Conservation (phyloP, 2,113 vertebrate genomes). For the Arenaria interpres region DNA sequence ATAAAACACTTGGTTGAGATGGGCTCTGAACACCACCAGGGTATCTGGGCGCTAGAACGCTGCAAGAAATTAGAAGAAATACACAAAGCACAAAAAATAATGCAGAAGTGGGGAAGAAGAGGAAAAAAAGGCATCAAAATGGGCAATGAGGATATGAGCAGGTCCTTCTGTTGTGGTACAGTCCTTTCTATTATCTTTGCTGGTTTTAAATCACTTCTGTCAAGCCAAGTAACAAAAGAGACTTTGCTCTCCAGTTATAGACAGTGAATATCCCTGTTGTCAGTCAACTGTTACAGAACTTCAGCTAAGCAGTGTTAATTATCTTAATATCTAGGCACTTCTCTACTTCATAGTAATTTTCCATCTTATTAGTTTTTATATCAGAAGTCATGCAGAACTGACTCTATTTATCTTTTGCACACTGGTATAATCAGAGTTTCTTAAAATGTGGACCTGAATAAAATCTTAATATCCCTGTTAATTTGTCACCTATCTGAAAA, state of each 20-base stretch:
- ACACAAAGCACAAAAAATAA: background rate
- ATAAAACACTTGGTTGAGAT: background rate
- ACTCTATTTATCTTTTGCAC: slow-evolving; percentile 45
- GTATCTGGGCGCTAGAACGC: background rate
- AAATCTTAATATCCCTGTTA: slow-evolving; percentile 50
- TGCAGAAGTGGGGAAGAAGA: background rate
- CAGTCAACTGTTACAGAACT: slow-evolving; percentile 53
- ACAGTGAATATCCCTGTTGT: background rate
- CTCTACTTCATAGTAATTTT: slow-evolving; percentile 67
- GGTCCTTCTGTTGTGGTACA: background rate
- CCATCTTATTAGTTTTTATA: slow-evolving; percentile 70
- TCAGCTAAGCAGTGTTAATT: slow-evolving; percentile 51
- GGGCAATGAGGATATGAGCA: background rate
- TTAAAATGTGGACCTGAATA: slow-evolving; percentile 43
- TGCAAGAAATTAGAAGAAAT: background rate
- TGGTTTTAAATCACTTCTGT: background rate
- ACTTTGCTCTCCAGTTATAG: slow-evolving; percentile 10
- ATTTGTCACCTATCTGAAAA: slow-evolving; percentile 54
- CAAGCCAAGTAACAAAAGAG: background rate
- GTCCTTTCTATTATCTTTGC: background rate
- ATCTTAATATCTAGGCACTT: slow-evolving; percentile 38
- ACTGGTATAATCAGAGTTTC: background rate
- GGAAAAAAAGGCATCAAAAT: background rate
- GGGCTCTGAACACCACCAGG: background rate
- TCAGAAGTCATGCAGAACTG: slow-evolving; percentile 56